Percentiles rank a stretch among this genome's conserved stretches.
phyloP scores from a whole-genome alignment of 1,140 invertebrate genomes.

The Drosophila busckii region DNA sequence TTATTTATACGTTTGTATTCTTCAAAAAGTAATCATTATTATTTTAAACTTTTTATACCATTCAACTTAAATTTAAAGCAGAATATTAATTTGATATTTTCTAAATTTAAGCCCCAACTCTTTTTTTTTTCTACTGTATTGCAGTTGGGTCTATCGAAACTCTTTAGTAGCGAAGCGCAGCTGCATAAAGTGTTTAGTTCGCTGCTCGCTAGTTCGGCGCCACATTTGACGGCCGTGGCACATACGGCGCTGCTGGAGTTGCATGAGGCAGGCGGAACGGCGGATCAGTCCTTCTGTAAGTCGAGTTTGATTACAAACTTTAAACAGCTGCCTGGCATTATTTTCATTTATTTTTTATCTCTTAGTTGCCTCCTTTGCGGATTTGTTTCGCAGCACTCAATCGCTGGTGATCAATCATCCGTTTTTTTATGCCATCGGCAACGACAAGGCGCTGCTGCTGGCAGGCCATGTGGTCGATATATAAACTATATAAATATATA shows the following conservation, averaged over 20 bases:
- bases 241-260: conserved; percentile 40
- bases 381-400: conserved; percentile 50
- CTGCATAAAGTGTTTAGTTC: conserved; percentile 45
- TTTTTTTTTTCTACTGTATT: background rate
- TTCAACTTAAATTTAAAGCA: too few species aligned
- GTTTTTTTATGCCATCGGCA: conserved; percentile 60
- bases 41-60: too few species aligned
- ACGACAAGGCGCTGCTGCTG: conserved; percentile 48
- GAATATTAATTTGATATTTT: too few species aligned
- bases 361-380: conserved; percentile 41
- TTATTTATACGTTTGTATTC: too few species aligned
- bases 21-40: too few species aligned
- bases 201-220: conserved; percentile 47
- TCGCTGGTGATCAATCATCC: conserved; percentile 68
- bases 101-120: too few species aligned
- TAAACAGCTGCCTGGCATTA: conserved; percentile 35
- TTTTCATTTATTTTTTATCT: background rate
- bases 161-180: conserved; percentile 41
- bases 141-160: conserved; percentile 44
- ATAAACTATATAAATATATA: conserved; percentile 16
- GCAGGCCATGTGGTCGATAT: conserved; percentile 60
- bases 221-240: conserved; percentile 48
- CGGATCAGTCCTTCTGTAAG: conserved; percentile 48
- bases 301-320: background rate
- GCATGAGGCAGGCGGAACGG: conserved; percentile 35